Evolutionary conservation across 1,140 invertebrate genomes (phyloP), one percentile per base, ranked within the genome.

Genomic region (Archivesica marissinica): DNA sequence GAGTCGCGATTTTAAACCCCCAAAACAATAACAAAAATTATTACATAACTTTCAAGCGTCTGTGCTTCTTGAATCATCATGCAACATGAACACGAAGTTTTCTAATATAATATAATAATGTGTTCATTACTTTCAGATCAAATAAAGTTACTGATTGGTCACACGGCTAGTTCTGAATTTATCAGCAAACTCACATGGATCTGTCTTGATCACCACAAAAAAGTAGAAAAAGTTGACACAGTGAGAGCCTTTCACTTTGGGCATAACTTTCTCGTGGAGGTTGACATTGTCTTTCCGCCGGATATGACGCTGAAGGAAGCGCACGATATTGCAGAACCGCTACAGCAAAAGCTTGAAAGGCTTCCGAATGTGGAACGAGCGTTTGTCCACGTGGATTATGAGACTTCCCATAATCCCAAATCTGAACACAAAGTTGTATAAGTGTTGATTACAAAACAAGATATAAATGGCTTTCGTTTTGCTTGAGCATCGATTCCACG

Each of bases 231-330:
- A 35, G 93, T 95, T 39, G 94, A 95, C 87, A 95, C 94, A 2
- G 93, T 95, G 33, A 88, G 94, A 25, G 94, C 94, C 2, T 95
- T 95, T 85, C 94, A 95, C 87, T 95, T 95, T 87, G 94, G 94
- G 13, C 90, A 85, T 38, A 92, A 94, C 66, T 93, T 92, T 76
- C 83, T 94, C 13, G 93, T 93, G 9, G 93, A 94, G 81, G 93
- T 93, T n/a, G 92, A 94, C 81, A 93, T 94, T 68, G 91, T 94
- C 7, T 87, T 94, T 20, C 92, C 92, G 3, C 90, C 92, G 68
- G 88, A 93, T 28, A 94, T 95, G 94, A 81, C 88, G 6, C 59
- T 95, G 56, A 85, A 89, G 44, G 90, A 94, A 66, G 91, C 94
- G 0, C 94, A 95, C 78, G 92, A 95, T 86, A 94, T 95, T 64